Base-by-base conservation (phyloP, 2,113 vertebrate species). In the Tenebrosternarchus preto region DNA sequence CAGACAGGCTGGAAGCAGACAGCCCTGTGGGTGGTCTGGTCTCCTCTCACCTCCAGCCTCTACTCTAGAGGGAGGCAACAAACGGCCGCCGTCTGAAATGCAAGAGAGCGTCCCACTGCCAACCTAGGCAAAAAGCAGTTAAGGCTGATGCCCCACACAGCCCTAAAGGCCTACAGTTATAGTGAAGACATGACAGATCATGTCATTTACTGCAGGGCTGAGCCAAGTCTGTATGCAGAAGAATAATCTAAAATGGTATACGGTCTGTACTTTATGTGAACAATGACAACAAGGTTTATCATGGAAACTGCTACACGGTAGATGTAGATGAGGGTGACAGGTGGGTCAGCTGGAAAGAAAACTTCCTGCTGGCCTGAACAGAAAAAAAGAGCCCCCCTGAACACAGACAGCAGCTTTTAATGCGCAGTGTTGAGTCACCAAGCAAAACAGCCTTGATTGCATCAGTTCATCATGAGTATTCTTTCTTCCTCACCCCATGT, bases 1-100 rank as follows among this genome's bases (percentile, higher is more conserved):
- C 55, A 31, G 73, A 86, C 76, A 55, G 67, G 82, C 73, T 61
- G 53, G 82, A 84, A 83, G 80, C n/a, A 79, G 79, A 69, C 76
- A 80, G 46, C 79, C 1, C 67, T n/a, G n/a, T n/a, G 76, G 82
- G 60, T 60, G 73, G 29, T 57, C 83, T 78, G 29, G 20, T 17
- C 71, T 72, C 36, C 63, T 78, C 68, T 4, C 11, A 70, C n/a
- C 60, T 43, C 39, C 39, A 43, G 39, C 1, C 76, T 20, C 72
- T 43, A 36, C 57, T 43, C 55, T 81, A 69, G 50, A 66, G 29
- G 22, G 2, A 15, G 63, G 73, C 76, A 81, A 60, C 31, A 85
- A 78, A 74, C 3, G 20, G 22, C 56, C 78, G 60, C 36, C 46
- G 67, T 76, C 7, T 25, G 77, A 89, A 89, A 87, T 84, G 77